Percentiles rank a stretch among this genome's conserved stretches.
These are phyloP conservation scores for Entomyzon cyanotis DNA, from an alignment of 2,113 vertebrate species.

Conservation along the genomic window DNA sequence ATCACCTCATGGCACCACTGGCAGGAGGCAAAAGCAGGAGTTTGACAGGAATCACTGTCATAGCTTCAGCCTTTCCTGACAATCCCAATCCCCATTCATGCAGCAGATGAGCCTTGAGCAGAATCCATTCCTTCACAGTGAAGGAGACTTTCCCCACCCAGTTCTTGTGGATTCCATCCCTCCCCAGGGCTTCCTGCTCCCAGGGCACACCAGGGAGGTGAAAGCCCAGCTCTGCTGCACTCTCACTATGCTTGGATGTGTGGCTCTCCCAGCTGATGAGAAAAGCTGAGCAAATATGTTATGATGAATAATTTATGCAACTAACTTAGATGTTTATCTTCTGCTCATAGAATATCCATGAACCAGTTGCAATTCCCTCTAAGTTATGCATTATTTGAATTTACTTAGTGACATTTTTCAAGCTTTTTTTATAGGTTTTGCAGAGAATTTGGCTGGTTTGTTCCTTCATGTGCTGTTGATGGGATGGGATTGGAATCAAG, in stretches of 20 bases:
- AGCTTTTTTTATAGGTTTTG: not conserved
- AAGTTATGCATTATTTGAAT: slow-evolving; percentile 59
- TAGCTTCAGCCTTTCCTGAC: not conserved
- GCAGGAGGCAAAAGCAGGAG: not conserved
- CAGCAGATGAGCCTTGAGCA: not conserved
- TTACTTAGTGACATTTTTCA: slow-evolving; percentile 31
- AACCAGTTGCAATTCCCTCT: slow-evolving; percentile 27
- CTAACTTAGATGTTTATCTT: slow-evolving; percentile 60
- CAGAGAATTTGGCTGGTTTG: not conserved
- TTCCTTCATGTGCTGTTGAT: not conserved
- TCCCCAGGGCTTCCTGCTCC: not conserved
- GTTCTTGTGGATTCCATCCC: not conserved
- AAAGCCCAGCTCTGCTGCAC: not conserved
- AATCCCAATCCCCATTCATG: not conserved
- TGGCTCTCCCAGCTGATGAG: slow-evolving; percentile 36
- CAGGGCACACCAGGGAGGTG: not conserved
- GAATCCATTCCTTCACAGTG: not conserved
- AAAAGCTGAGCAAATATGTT: slow-evolving; percentile 56
- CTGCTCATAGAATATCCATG: slow-evolving; percentile 67
- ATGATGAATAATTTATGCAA: slow-evolving; percentile 63
- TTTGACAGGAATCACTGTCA: not conserved
- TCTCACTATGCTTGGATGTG: not conserved
- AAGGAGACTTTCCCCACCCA: not conserved
- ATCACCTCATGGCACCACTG: too few relatives aligned
- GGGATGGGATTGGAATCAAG: not conserved